Percentiles rank a stretch among this genome's conserved stretches.
Evolutionary conservation across 1,140 invertebrate species (phyloP).

Genomic region (Musca vetustissima): DNA sequence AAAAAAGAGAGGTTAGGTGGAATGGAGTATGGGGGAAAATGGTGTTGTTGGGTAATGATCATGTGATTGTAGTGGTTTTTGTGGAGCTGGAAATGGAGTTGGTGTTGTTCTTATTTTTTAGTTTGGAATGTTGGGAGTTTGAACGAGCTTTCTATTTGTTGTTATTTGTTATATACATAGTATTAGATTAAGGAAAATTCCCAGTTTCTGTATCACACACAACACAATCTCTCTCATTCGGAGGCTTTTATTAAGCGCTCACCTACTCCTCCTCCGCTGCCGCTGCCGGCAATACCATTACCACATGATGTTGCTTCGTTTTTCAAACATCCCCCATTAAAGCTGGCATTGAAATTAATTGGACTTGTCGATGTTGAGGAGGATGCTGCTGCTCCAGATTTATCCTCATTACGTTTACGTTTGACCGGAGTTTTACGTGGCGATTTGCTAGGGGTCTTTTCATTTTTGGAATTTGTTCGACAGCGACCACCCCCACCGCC

Average conservation of each 20-base stretch:
- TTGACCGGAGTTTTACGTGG: slow-evolving; percentile 47
- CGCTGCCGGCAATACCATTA: neutral
- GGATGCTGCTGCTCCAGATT: neutral
- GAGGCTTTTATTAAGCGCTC: slow-evolving; percentile 3
- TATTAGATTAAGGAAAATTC: neutral
- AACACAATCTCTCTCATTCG: no score
- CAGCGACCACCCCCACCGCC: slow-evolving; percentile 23
- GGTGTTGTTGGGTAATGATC: no score
- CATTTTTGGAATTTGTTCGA: slow-evolving; percentile 19
- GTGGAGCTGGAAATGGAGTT: no score
- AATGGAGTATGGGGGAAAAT: no score
- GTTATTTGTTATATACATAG: no score
- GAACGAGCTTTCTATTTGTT: no score
- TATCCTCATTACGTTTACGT: slow-evolving; percentile 37
- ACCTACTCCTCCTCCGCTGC: neutral
- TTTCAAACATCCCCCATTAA: no score
- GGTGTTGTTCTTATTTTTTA: no score
- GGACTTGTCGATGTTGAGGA: slow-evolving; percentile 5
- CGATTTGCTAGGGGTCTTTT: slow-evolving; percentile 33
- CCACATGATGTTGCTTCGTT: slow-evolving; percentile 16
- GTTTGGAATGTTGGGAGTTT: no score
- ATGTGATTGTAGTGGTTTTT: no score
- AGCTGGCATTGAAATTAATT: neutral
- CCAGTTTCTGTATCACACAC: no score
- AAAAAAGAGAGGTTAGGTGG: no score